These are phyloP conservation scores for Philaenus spumarius DNA, from an alignment of 1,140 invertebrate genomes.

Conservation along the genomic window DNA sequence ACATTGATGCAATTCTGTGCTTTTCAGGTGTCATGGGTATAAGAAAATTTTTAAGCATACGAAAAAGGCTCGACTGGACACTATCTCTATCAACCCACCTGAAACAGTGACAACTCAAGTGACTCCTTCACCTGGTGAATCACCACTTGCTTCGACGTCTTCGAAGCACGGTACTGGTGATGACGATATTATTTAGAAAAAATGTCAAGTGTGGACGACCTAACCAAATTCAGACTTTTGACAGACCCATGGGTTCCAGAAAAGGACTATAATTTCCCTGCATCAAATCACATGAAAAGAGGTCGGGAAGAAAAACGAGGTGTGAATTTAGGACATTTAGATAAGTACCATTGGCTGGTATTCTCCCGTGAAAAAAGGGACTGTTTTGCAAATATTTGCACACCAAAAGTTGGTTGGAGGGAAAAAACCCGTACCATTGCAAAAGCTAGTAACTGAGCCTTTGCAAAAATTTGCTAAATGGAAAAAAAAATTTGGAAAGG, in stretches of 20 bases:
- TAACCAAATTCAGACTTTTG: not conserved
- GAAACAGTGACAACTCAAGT: no score
- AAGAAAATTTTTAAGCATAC: no score
- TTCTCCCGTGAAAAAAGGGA: conserved; percentile 22
- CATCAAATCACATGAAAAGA: not conserved
- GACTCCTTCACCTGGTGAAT: no score
- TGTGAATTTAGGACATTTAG: not conserved
- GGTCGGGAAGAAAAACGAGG: not conserved
- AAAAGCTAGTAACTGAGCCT: conserved; percentile 26
- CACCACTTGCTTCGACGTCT: no score
- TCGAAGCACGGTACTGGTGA: no score
- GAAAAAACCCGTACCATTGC: conserved; percentile 20
- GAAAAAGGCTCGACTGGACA: no score
- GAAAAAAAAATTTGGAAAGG: conserved; percentile 23
- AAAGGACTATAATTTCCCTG: not conserved
- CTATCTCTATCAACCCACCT: no score
- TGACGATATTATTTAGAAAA: no score
- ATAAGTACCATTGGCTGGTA: conserved; percentile 26
- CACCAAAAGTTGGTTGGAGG: conserved; percentile 8
- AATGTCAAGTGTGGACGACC: no score
- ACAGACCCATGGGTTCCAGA: not conserved
- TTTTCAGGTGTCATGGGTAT: no score
- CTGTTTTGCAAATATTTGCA: conserved; percentile 26
- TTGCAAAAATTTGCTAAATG: conserved; percentile 25
- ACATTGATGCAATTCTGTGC: no score